Base-by-base conservation (phyloP, 23 tunicate genomes). In the Halocynthia aurantium region DNA sequence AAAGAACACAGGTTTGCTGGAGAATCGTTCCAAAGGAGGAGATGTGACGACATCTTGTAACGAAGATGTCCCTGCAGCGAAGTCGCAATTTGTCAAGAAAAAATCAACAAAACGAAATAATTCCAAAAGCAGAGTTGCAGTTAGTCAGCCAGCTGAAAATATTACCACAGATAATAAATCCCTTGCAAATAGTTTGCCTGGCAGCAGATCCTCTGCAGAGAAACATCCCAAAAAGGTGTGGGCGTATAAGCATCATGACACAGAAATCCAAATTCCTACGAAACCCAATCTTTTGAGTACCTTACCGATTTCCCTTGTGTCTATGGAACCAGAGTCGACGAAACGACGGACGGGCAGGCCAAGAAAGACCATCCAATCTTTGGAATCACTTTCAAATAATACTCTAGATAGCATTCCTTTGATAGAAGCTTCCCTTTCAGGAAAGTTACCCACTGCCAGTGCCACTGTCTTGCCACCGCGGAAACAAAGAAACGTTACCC, bases 331-430 rank as follows among this genome's bases (percentile, higher is more conserved):
- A 31, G 44, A 31, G 44, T 31, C 4, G 44, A 31, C 44, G 21
- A 90, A 90, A 72, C 89, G 89, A 20, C 73, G 87, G 5, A 90
- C 86, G 8, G 97, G 97, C 5, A 70, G 97, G 31, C 97, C 97
- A 19, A 74, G 86, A 72, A 90, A 90, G 73, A 50, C 44, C 44
- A 31, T 31, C 44, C 44, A 68, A 8, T 75, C 88, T 10, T 67
- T 55, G 13, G 31, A 54, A 19, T 40, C 19, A 10, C 10, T 2
- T 15, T 11, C 70, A 1, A 49, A 65, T 65, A 10, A 0, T 15
- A 15, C 70, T 65, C 70, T 8, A 65, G 19, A 49, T 65, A 0
- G 4, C 44, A 4, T 11, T 12, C 15, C 50, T n/a, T 50, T 10
- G 2, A 9, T 17, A 8, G 53, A 21, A 8, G 75, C 12, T 70